Evolutionary conservation across 2,888 invertebrate species (phyloP).

Genomic region (Conchocele bisecta): DNA sequence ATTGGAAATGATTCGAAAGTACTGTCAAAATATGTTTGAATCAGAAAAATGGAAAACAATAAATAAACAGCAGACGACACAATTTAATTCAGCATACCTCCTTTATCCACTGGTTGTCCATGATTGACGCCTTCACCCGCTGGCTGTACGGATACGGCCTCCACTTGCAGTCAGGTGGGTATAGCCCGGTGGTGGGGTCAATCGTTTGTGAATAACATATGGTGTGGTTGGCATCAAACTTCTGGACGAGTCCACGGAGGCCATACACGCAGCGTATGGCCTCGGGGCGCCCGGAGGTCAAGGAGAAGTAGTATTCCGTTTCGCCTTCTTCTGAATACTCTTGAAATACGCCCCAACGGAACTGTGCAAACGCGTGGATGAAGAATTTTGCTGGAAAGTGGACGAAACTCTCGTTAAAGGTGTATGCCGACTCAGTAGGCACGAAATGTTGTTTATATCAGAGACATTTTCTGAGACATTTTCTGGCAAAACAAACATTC

Average conservation of each 20-base stretch:
- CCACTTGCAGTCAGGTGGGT: conserved; percentile 66
- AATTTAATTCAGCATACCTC: no score
- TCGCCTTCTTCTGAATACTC: conserved; percentile 70
- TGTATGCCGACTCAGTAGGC: no score
- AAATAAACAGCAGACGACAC: no score
- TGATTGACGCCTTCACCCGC: conserved; percentile 64
- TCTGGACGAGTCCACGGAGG: conserved; percentile 56
- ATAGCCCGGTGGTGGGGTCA: conserved; percentile 60
- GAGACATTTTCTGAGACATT: no score
- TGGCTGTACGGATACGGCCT: conserved; percentile 60
- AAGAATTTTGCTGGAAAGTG: conserved; percentile 68
- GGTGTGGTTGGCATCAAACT: conserved; percentile 28
- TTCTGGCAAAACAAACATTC: no score
- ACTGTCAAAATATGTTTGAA: no score
- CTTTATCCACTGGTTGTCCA: conserved; percentile 63
- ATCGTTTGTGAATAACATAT: conserved; percentile 46
- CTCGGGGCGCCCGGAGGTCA: conserved; percentile 59
- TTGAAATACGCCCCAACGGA: conserved; percentile 75
- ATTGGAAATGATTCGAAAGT: no score
- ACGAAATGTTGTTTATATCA: no score
- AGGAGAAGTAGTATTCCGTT: conserved; percentile 70
- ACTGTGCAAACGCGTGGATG: conserved; percentile 75
- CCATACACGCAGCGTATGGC: conserved; percentile 63
- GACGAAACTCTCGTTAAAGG: no score
- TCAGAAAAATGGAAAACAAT: no score